Evolutionary conservation across 2,797 vertebrate genomes (phyloP), one percentile per base, ranked within the genome.

Genomic region (Heliangelus exortis): DNA sequence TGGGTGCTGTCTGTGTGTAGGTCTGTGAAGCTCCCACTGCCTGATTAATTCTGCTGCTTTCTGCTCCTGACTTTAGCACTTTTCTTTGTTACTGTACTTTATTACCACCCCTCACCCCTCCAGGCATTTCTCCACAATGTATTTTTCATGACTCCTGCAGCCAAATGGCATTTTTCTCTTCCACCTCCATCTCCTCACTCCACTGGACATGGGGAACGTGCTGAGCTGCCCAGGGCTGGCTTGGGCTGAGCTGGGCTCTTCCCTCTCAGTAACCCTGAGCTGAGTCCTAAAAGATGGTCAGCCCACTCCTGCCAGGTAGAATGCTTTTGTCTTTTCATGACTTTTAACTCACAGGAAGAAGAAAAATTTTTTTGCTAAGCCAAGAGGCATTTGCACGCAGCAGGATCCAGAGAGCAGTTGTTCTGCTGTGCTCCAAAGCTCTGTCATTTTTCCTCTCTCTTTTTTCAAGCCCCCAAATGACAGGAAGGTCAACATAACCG

Each of bases 201-300:
- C 0, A 1, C 36, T 47, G 34, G 79, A 20, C 10, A 2, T 0
- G 1, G 53, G n/a, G 20, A 20, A 25, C 3, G 7, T 7, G 10
- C 33, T 39, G 50, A 29, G 25, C 43, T 31, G 65, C 28, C 17
- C 0, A 2, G 19, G 11, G 23, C 58, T 17, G 25, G 48, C 28
- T 6, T 1, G 12, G 21, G 55, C 22, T 65, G 55, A 29, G 25
- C 43, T 31, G 65, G 50, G n/a, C 51, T 65, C 23, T 62, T 34
- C 9, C 5, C 28, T 19, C 12, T 4, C 10, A 12, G 36, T 23
- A 51, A 55, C n/a, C 54, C 5, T 0, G 2, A 47, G 41, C 51
- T 48, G 17, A 26, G 65, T 51, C 57, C 75, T 4, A 2, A 23
- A 16, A 63, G 69, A n/a, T 1, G 5, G 0, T 26, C 31, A 33